A percentile compares a stretch with the other conserved stretches of the same genome.
Evolutionary conservation across 2,888 invertebrate species (phyloP).

Genomic region (Drosophila nigricruria): DNA sequence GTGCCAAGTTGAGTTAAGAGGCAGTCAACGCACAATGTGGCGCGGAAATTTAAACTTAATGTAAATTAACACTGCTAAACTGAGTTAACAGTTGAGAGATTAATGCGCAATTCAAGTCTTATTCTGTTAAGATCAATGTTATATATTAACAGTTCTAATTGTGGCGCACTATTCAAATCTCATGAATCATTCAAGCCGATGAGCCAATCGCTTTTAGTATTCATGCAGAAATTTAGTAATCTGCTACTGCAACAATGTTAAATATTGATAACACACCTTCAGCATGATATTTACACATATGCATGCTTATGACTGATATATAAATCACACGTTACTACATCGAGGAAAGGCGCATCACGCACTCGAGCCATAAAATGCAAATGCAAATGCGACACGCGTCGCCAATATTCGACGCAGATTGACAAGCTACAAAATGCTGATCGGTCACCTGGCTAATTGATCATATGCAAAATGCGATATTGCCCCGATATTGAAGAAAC

Average conservation of each 20-base stretch:
- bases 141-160: not conserved
- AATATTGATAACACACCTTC: slow-evolving; percentile 37
- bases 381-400: slow-evolving; percentile 51
- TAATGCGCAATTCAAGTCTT: slow-evolving; percentile 14
- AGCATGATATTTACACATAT: slow-evolving; percentile 29
- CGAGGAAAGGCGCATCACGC: slow-evolving; percentile 56
- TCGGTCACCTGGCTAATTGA: slow-evolving; percentile 34
- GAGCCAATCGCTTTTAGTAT: not conserved
- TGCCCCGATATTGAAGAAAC: slow-evolving; percentile 28
- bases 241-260: slow-evolving; percentile 6
- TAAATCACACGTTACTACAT: slow-evolving; percentile 48
- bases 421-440: slow-evolving; percentile 17
- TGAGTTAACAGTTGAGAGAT: not conserved
- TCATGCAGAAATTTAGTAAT: not conserved
- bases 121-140: not conserved
- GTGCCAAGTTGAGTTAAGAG: slow-evolving; percentile 28
- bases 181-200: not conserved
- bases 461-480: slow-evolving; percentile 43
- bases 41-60: not conserved
- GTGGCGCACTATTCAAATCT: slow-evolving; percentile 14
- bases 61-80: not conserved
- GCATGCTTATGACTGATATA: slow-evolving; percentile 26
- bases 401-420: slow-evolving; percentile 18
- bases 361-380: slow-evolving; percentile 38
- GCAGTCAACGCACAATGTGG: not conserved